A percentile compares a stretch with the other conserved stretches of the same genome.
These are phyloP conservation scores for Elanus axillaris DNA, from an alignment of 2,113 vertebrate genomes.

Conservation along the genomic window DNA sequence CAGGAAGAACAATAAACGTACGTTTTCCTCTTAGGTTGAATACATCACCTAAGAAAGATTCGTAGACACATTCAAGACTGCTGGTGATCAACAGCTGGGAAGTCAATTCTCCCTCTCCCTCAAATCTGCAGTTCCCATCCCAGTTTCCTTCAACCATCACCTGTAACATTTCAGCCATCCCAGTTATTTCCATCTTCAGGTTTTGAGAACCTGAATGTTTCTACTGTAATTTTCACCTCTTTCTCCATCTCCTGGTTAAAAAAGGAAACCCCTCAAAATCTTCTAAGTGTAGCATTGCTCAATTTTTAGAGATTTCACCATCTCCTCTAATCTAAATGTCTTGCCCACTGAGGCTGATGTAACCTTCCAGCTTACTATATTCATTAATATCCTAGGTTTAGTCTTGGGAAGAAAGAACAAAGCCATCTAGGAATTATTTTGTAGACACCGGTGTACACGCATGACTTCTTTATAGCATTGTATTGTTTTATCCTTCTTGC, in stretches of 20 bases:
- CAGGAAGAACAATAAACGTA: not conserved
- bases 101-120: not conserved
- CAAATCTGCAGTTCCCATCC: not conserved
- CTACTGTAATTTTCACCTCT: not conserved
- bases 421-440: not conserved
- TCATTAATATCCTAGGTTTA: not conserved
- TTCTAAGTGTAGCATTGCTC: not conserved
- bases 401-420: not conserved
- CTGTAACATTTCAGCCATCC: not conserved
- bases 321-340: not conserved
- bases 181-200: not conserved
- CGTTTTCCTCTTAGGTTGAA: not conserved
- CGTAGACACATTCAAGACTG: accelerated
- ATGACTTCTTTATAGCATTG: not conserved
- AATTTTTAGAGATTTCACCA: not conserved
- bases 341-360: not conserved
- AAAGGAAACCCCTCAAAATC: not conserved
- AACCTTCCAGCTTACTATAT: not conserved
- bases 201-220: not conserved
- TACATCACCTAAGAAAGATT: not conserved
- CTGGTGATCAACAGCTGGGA: not conserved
- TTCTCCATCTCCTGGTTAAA: not conserved
- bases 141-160: not conserved
- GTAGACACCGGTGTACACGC: accelerated
- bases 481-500: not conserved